These are phyloP conservation scores for Lampropteryx suffumata DNA, from an alignment of 2,888 invertebrate species.

Conservation along the genomic window DNA sequence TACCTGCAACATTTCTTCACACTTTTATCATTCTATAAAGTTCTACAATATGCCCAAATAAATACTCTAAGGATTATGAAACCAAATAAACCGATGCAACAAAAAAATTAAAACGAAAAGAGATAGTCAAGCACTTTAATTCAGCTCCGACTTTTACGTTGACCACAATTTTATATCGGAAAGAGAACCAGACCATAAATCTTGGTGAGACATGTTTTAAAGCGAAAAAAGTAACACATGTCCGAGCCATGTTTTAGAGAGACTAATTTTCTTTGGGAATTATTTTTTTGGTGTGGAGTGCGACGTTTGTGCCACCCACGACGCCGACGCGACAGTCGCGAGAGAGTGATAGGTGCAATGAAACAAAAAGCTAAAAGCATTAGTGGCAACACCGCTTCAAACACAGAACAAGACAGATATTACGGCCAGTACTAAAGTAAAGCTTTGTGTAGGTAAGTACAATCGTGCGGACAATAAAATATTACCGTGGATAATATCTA, in stretches of 20 bases:
- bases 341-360: slow-evolving; percentile 46
- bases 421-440: slow-evolving; percentile 31
- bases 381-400: slow-evolving; percentile 42
- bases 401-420: slow-evolving; percentile 21
- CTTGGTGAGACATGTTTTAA: slow-evolving; percentile 70
- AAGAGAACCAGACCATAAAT: slow-evolving; percentile 71
- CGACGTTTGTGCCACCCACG: slow-evolving; percentile 79
- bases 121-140: slow-evolving; percentile 48
- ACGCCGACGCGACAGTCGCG: slow-evolving; percentile 65
- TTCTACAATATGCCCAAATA: slow-evolving; percentile 64
- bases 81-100: slow-evolving; percentile 61
- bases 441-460: slow-evolving; percentile 33
- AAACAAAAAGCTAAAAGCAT: slow-evolving; percentile 45
- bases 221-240: slow-evolving; percentile 82
- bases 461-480: slow-evolving; percentile 15
- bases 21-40: slow-evolving; percentile 73
- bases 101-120: slow-evolving; percentile 42
- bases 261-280: slow-evolving; percentile 78
- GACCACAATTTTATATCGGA: slow-evolving; percentile 69
- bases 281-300: slow-evolving; percentile 63
- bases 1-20: slow-evolving; percentile 53
- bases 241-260: slow-evolving; percentile 77
- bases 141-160: slow-evolving; percentile 57
- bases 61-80: slow-evolving; percentile 59
- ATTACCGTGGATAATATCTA: not conserved